These are phyloP conservation scores for Telmatherina bonti DNA, from an alignment of 2,797 vertebrate species.

Conservation along the genomic window DNA sequence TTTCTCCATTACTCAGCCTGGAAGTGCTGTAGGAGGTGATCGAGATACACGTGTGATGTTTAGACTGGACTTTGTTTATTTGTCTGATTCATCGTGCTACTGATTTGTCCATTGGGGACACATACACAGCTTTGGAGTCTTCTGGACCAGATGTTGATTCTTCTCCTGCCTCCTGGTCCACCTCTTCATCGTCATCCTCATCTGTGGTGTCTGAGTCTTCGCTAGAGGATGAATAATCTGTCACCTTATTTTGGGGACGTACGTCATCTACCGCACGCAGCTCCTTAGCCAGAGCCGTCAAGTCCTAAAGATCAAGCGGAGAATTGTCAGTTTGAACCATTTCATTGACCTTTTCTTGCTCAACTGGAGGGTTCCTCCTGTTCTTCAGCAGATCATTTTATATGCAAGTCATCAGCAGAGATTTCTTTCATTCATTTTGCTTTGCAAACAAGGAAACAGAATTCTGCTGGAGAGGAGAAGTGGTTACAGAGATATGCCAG, in stretches of 20 bases:
- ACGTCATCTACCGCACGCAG: slow-evolving; percentile 95
- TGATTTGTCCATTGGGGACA: slow-evolving; percentile 1
- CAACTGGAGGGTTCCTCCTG: not conserved
- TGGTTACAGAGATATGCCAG: slow-evolving; percentile 48
- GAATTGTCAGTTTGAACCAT: slow-evolving; percentile 12
- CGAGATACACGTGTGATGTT: not conserved
- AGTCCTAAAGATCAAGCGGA: slow-evolving; percentile 83
- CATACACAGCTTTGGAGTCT: slow-evolving; percentile 92
- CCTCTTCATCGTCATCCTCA: slow-evolving; percentile 96
- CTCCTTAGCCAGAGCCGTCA: slow-evolving; percentile 96
- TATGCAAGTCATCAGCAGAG: slow-evolving; percentile 12
- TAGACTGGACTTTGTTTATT: too few species aligned
- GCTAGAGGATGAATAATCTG: slow-evolving; percentile 97
- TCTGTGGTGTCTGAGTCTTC: slow-evolving; percentile 97
- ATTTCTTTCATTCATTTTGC: slow-evolving; percentile 11
- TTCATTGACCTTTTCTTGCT: not conserved
- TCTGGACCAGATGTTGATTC: slow-evolving; percentile 95
- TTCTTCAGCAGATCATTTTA: slow-evolving; percentile 6
- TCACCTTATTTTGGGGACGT: slow-evolving; percentile 95
- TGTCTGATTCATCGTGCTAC: too few species aligned
- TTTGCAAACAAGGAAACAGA: slow-evolving; percentile 51
- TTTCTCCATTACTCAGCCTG: not conserved
- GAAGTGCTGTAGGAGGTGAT: not conserved
- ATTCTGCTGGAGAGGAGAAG: slow-evolving; percentile 60
- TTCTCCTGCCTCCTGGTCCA: slow-evolving; percentile 94